Evolutionary conservation across 2,888 invertebrate genomes (phyloP).

Genomic region (Zhuqinia jingwanae): DNA sequence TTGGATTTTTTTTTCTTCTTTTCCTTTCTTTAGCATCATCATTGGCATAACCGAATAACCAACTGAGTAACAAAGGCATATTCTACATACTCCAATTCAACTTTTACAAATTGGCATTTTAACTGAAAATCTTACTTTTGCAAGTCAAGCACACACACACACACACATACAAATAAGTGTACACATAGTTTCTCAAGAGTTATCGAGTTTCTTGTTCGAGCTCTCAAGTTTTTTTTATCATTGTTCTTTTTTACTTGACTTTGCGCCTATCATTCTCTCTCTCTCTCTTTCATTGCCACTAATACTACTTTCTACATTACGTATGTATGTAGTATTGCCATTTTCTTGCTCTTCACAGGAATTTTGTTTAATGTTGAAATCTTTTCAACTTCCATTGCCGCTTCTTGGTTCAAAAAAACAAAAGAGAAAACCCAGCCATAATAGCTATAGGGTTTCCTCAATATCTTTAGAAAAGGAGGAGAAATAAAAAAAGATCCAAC

Average conservation of each 20-base stretch:
- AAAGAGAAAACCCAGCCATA: background rate
- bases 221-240: background rate
- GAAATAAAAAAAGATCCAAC: background rate
- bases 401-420: background rate
- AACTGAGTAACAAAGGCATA: background rate
- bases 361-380: constrained; percentile 15
- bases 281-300: too few relatives aligned
- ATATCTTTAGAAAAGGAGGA: background rate
- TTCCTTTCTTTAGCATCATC: too few relatives aligned
- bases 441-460: background rate
- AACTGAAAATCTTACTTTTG: constrained; percentile 17
- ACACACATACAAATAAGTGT: too few relatives aligned
- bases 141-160: constrained; percentile 24
- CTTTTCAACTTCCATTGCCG: constrained; percentile 24
- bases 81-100: constrained; percentile 13
- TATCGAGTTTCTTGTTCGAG: constrained; percentile 33
- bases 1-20: too few relatives aligned
- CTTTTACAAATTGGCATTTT: constrained; percentile 24
- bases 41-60: too few relatives aligned
- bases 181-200: constrained; percentile 32
- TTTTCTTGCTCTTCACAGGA: constrained; percentile 12
- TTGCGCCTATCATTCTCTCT: constrained; percentile 4
- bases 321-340: background rate
- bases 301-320: background rate
- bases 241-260: background rate